Evolutionary conservation across 2,113 vertebrate genomes (phyloP), one percentile per base, ranked within the genome.

Genomic region (Dromaius novaehollandiae): DNA sequence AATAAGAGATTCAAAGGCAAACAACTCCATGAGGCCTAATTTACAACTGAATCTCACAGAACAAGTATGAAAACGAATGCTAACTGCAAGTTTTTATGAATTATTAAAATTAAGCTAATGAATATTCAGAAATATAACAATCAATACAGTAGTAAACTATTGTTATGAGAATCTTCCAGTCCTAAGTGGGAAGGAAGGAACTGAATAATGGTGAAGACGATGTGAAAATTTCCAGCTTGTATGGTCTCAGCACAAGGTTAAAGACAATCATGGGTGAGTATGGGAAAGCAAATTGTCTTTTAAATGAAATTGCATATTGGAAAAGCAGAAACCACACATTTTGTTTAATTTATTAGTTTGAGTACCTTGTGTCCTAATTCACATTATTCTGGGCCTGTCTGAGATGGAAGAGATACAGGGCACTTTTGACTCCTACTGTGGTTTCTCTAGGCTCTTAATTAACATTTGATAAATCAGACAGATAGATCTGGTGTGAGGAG

Each of bases 81-180:
- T 95, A 94, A 91, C 90, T 92, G 90, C 56, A 94, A 64, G 36
- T 94, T 91, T 88, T 84, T 82, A 91, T 96, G 82, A 89, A 96
- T 96, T 96, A 95, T 96, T 97, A 91, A 96, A 87, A 93, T 89
- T 91, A 86, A 89, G 30, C 26, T 95, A 89, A 95, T 96, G 96
- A 96, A 94, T 96, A 96, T 97, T 96, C 86, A 97, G 82, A 74
- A 82, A 85, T 50, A 26, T 65, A 89, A 32, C 44, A 76, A 86
- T 90, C 74, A 95, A 38, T 83, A 86, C 53, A 88, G 93, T 44
- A 88, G 38, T 88, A 89, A 95, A 91, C 74, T 94, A 74, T 95
- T 91, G 71, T 90, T 95, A 56, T 64, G 75, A 95, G 74, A 92
- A 64, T 93, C 46, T 95, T 21, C 86, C 79, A 91, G 73, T 64